Evolutionary conservation across 1,140 invertebrate genomes (phyloP).

Genomic region (Drosophila ohnishii): DNA sequence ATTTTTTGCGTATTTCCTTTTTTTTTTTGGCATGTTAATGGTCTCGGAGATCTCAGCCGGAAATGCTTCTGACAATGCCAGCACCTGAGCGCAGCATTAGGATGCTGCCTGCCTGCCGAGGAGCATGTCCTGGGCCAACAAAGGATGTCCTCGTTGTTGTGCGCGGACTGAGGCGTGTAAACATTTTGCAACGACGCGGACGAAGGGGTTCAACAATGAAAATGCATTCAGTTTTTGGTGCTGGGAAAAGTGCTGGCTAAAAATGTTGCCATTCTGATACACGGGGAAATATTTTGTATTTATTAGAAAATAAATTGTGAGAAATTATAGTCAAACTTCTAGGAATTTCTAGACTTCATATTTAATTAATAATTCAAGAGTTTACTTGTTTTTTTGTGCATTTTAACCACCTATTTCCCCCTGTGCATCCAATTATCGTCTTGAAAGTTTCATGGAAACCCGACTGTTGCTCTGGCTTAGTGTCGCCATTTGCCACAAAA

Average conservation of each 20-base stretch:
- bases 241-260: neutral
- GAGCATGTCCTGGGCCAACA: constrained; percentile 42
- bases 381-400: neutral
- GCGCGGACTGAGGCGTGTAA: constrained; percentile 55
- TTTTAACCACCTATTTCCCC: neutral
- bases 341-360: too few species aligned
- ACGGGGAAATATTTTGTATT: neutral
- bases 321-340: neutral
- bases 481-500: constrained; percentile 5
- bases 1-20: constrained; percentile 9
- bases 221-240: constrained; percentile 48
- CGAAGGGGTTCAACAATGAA: constrained; percentile 42
- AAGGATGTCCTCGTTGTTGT: constrained; percentile 56
- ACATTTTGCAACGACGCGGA: constrained; percentile 20
- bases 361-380: too few species aligned
- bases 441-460: neutral
- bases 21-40: constrained; percentile 26
- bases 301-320: neutral
- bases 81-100: constrained; percentile 30
- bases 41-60: constrained; percentile 38
- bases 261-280: constrained; percentile 17
- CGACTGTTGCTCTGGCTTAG: constrained; percentile 8
- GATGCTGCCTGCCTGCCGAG: neutral
- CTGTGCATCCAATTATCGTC: constrained; percentile 9
- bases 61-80: constrained; percentile 36